These are phyloP conservation scores for Potorous gilbertii DNA, from an alignment of 2,797 vertebrate species.

Conservation along the genomic window DNA sequence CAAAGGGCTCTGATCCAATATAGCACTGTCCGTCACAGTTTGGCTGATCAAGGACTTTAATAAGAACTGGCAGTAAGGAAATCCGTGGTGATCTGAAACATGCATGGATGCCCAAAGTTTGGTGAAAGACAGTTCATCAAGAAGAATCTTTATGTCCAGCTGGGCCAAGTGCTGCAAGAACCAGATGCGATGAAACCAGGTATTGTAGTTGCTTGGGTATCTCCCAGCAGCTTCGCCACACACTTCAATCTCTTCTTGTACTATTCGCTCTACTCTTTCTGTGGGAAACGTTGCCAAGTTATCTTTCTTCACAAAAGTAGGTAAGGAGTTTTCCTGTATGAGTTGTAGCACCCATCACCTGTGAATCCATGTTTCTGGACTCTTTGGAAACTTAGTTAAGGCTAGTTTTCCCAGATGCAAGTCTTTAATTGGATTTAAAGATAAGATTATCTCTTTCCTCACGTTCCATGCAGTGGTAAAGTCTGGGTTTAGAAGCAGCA, in stretches of 20 bases:
- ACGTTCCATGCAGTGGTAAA: constrained; percentile 99
- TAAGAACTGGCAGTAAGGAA: constrained; percentile 98
- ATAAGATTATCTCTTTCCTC: constrained; percentile 95
- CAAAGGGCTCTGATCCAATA: constrained; percentile 66
- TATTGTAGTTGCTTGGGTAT: constrained; percentile 99
- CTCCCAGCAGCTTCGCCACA: constrained; percentile 95
- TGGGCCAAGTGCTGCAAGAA: constrained; percentile 94
- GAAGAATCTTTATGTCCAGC: constrained; percentile 92
- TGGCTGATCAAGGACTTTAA: constrained; percentile 89
- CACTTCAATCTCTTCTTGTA: constrained; percentile 95
- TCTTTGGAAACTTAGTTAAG: constrained; percentile 98
- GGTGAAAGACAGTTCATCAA: constrained; percentile 94
- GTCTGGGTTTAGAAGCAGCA: constrained; percentile 96
- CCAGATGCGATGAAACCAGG: constrained; percentile 99
- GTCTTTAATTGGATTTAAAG: constrained; percentile 94
- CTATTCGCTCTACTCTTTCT: constrained; percentile 87
- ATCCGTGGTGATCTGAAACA: constrained; percentile 98
- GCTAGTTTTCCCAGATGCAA: constrained; percentile 96
- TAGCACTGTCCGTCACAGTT: constrained; percentile 75
- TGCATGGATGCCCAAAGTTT: constrained; percentile 96
- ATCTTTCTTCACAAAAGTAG: constrained; percentile 84
- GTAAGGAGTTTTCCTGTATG: constrained; percentile 86
- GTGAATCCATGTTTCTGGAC: constrained; percentile 99
- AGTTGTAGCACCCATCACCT: constrained; percentile 98
- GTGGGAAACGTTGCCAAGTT: constrained; percentile 82